Base-by-base conservation (phyloP, 2,888 invertebrate genomes). In the Aphidius colemani region DNA sequence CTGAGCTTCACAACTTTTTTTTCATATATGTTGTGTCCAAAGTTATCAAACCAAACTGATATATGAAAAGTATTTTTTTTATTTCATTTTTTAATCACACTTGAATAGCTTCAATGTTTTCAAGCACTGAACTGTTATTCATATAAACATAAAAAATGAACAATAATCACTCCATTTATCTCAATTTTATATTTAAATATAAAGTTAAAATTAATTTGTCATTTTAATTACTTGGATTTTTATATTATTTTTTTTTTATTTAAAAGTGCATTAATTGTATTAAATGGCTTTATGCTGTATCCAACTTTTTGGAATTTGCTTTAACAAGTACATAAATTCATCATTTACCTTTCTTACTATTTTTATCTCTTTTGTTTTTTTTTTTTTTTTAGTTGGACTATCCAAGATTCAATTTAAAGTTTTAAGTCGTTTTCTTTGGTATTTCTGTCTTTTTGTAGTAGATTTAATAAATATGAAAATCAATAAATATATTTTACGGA, bases 381-480 rank as follows among this genome's bases (percentile, higher is more conserved):
- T 49, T 8, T n/a, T 10, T 40, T 49, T 50, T 40, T 60, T 40
- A 40, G 30, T 9, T 30, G n/a, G 18, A 18, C 53, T 48, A 30
- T 30, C 50, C 39, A 56, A 57, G 57, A 64, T 64, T 61, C 61
- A 64, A 64, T 64, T 64, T 64, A 64, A 64, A 61, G 57, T 64
- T 64, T 64, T 51, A 57, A 61, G 46, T 64, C 57, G 51, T 43
- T 45, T 61, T 58, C 50, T 50, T 39, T 46, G 48, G 13, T 50
- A 39, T 53, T 55, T 44, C 44, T 60, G 39, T 43, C 49, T 46
- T 59, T 48, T 43, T 18, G 30, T 49, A 7, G 53, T 40, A 61
- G 53, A 30, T 61, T 60, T 64, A 64, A 64, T 64, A 46, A 57
- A 64, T 64, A 57, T 64, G 45, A 51, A 48, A 61, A 64, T 61